Base-by-base conservation (phyloP, 2,113 vertebrate genomes). In the Sciurus niger region DNA sequence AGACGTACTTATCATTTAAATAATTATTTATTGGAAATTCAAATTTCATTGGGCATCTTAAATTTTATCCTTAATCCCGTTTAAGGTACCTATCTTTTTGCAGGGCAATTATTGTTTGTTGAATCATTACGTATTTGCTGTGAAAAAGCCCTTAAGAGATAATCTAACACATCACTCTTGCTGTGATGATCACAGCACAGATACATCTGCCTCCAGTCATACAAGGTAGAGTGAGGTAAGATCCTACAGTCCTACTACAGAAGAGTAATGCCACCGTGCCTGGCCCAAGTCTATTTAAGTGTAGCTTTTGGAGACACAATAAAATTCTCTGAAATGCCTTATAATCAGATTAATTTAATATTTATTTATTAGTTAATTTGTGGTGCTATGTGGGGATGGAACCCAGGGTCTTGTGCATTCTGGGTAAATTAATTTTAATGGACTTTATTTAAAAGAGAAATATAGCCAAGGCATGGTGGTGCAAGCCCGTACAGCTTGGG, bases 81-180 rank as follows among this genome's bases (percentile, higher is more conserved):
- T 76, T 65, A 73, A 80, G 30, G 40, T 13, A 53, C 43, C 5
- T 53, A 73, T 2, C 25, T 82, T 65, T 84, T 63, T 72, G 28
- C 24, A 90, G 76, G 78, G 43, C 63, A 72, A 9, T 78, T 65
- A 58, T 34, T 84, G 63, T 78, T 84, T 88, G 63, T 11, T 80
- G 78, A 93, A 65, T 48, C 37, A 86, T 73, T 83, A 72, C 90
- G 70, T 68, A 60, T 80, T 34, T 63, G 43, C 51, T 85, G 53
- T 84, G n/a, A 70, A 68, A 94, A 93, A 83, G 83, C n/a, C 55
- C 32, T 87, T 46, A 73, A 58, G 84, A 48, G 76, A 63, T 80
- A 40, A 82, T 86, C 67, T 89, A 89, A 85, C 3, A n/a, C 18
- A 48, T 40, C 12, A 25, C 4, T 30, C 2, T 53, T 91, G 22